Evolutionary conservation across 2,888 invertebrate species (phyloP), one percentile per base, ranked within the genome.

Genomic region (Hirudinaria manillensis): DNA sequence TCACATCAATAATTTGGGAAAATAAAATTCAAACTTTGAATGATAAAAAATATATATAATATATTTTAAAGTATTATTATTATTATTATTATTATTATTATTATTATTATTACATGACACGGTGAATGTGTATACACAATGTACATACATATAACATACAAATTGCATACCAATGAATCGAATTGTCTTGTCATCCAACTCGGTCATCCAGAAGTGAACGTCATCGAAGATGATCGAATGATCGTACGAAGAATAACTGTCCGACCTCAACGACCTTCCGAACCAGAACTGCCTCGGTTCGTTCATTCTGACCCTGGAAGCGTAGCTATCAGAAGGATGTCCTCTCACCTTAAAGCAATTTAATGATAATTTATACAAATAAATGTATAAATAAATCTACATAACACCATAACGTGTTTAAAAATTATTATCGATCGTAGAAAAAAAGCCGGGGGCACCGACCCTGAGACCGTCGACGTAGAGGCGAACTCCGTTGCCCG

Each of bases 171-270:
- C 84, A 68, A 77, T 74, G 79, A 83, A 83, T 67, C 79, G 78
- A 21, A 83, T 76, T 66, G 81, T 79, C 21, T 78, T 77, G 67
- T 79, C 79, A 10, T 78, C 78, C 78, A 81, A 80, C 71, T 80
- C 77, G 6, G 76, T 76, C 3, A 83, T 82, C 82, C 82, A 82
- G 78, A 84, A 84, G 74, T 81, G 78, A 76, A 84, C 81, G 53
- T 84, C 83, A 72, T 84, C 84, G 29, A 84, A 79, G 0, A 79
- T 77, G 36, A 84, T 78, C 0, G 78, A 77, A 27, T 81, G 81
- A 16, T 78, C 75, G 65, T 76, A 77, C 6, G 77, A 53, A 0
- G 78, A 77, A 3, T 76, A 75, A 2, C 34, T 55, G 38, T 36
- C 24, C 36, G 78, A 77, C 75, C 82, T 82, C 71, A 82, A 82